phyloP scores from a whole-genome alignment of 2,113 vertebrate species.

The Grammomys surdaster region DNA sequence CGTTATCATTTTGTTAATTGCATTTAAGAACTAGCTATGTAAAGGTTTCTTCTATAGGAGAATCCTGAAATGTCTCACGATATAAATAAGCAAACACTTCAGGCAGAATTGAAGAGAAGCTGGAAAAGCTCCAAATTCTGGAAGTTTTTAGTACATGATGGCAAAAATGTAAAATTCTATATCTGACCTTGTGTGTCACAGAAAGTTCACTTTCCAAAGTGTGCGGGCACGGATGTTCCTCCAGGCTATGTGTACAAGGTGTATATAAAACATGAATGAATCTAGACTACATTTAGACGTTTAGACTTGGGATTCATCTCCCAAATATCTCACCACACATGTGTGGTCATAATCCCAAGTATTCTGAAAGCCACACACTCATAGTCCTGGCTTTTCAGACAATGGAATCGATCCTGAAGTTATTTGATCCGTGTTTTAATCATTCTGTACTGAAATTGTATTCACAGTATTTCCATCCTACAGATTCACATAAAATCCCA shows the following conservation, averaged over 20 bases:
- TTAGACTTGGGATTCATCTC: not conserved
- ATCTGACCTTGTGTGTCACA: not conserved
- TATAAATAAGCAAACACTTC: conserved; percentile 33
- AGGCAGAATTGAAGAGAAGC: not conserved
- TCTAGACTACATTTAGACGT: no score
- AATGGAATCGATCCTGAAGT: no score
- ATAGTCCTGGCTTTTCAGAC: not conserved
- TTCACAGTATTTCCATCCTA: not conserved
- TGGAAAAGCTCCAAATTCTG: not conserved
- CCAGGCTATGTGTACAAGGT: not conserved
- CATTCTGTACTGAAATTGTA: not conserved
- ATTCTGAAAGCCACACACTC: not conserved
- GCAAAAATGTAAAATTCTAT: not conserved
- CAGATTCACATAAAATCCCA: not conserved
- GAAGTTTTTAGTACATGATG: not conserved
- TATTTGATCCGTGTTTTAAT: not conserved
- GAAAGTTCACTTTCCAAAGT: not conserved
- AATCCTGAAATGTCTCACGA: not conserved
- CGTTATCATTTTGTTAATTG: not conserved
- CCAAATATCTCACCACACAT: not conserved
- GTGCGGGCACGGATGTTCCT: not conserved
- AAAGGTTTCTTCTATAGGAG: not conserved
- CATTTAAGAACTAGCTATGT: conserved; percentile 22
- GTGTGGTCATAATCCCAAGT: not conserved
- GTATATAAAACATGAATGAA: not conserved